Base-by-base conservation (phyloP, 2,888 invertebrate species). In the Tachina lurida region DNA sequence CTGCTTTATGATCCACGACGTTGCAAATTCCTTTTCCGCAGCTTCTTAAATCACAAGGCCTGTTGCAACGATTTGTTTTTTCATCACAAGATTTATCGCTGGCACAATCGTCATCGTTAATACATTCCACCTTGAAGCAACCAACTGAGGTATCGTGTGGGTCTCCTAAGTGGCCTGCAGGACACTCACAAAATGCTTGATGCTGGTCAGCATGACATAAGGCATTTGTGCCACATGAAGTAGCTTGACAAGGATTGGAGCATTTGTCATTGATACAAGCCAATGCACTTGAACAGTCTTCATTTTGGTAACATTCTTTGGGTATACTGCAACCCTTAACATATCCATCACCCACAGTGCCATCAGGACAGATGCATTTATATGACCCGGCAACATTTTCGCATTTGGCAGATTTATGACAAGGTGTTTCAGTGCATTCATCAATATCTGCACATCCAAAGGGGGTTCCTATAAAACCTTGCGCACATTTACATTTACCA, bases 81-180 rank as follows among this genome's bases (percentile, higher is more conserved):
- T 93, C 92, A 89, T 97, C 96, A 90, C 98, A 98, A 88, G 95
- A 95, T 92, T 96, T 96, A 86, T 97, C 96, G 47, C 90, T 92
- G 4, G 96, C 93, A 90, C 98, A 98, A 88, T 97, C 97, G 54
- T 94, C 94, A 90, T 96, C 95, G 60, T 95, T 95, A 2, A 96
- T 93, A 92, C 98, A 98, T 93, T 98, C 97, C 3, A 97, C 98
- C 93, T 96, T 96, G 91, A 97, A 97, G 90, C 97, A 98, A 49
- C 98, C 98, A 73, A 97, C 94, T 71, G 94, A 94, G 75, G 94
- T 93, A 89, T 97, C 96, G 77, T 94, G 94, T 7, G 97, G 95
- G 93, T 97, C 97, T 10, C 98, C 98, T 45, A 97, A 93, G 91
- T 95, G 96, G 22, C 97, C 97, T 82, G 95, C 94, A 54, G 96